Conservation (phyloP, 2,113 vertebrate genomes). For the Camelus dromedarius region DNA sequence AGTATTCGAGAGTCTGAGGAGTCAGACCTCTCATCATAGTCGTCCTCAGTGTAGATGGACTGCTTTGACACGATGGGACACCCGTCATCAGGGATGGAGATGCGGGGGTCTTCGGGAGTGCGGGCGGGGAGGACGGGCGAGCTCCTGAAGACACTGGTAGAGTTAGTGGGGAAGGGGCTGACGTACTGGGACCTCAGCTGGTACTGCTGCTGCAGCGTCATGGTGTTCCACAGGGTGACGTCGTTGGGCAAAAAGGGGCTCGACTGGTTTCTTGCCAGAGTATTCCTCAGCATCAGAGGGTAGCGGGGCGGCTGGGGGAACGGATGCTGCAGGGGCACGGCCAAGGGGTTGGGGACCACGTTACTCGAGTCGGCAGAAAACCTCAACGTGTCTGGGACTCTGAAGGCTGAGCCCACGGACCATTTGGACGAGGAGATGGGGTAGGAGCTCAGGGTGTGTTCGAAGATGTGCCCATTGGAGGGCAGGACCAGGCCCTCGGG, state of each 20-base stretch:
- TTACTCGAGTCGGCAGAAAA: constrained; percentile 93
- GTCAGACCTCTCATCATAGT: constrained; percentile 97
- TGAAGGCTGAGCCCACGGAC: constrained; percentile 98
- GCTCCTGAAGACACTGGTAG: constrained; percentile 91
- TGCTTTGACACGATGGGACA: constrained; percentile 94
- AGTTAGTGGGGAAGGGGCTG: constrained; percentile 93
- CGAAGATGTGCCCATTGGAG: constrained; percentile 93
- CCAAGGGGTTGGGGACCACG: constrained; percentile 91
- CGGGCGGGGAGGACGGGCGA: constrained; percentile 91
- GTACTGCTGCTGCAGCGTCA: constrained; percentile 99
- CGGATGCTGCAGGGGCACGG: constrained; percentile 93
- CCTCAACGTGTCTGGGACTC: constrained; percentile 95
- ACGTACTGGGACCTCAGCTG: constrained; percentile 97
- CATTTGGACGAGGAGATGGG: constrained; percentile 96
- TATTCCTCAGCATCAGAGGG: constrained; percentile 96
- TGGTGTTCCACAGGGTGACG: constrained; percentile 97
- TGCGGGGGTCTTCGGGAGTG: constrained; percentile 91
- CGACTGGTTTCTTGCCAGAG: constrained; percentile 93
- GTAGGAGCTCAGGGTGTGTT: constrained; percentile 94
- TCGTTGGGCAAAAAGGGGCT: constrained; percentile 95
- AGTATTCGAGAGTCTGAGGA: constrained; percentile 97
- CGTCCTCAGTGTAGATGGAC: constrained; percentile 95
- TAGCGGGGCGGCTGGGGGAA: constrained; percentile 97
- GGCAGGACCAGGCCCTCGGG: constrained; percentile 92
- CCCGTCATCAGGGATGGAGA: constrained; percentile 92